phyloP scores from a whole-genome alignment of 2,888 invertebrate genomes.

The Agrotis ipsilon region DNA sequence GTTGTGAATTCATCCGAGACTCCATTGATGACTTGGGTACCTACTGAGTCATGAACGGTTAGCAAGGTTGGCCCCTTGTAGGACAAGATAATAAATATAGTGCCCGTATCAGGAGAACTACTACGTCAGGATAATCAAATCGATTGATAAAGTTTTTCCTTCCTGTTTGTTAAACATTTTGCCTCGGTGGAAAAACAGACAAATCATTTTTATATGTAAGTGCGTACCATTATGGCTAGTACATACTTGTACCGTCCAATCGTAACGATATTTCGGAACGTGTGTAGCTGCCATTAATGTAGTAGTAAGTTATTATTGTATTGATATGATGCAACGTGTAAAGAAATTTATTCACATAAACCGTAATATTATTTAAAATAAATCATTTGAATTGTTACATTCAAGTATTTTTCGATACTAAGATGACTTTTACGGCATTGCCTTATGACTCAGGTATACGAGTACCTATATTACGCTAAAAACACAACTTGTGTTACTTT shows the following conservation, averaged over 20 bases:
- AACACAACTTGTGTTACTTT: neutral
- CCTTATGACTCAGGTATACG: neutral
- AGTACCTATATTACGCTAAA: too few relatives aligned
- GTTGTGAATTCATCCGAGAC: conserved; percentile 69
- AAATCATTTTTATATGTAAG: neutral
- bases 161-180: conserved; percentile 4
- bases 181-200: neutral
- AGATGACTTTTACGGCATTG: neutral
- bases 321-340: neutral
- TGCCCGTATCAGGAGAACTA: conserved; percentile 24
- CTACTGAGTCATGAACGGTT: conserved; percentile 63
- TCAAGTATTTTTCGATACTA: neutral
- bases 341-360: neutral
- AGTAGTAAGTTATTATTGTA: too few relatives aligned
- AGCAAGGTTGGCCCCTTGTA: conserved; percentile 54
- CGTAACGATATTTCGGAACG: too few relatives aligned
- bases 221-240: too few relatives aligned
- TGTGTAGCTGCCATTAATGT: too few relatives aligned
- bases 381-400: conserved; percentile 17
- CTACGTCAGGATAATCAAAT: neutral
- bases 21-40: conserved; percentile 54
- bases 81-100: conserved; percentile 17
- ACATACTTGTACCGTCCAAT: too few relatives aligned
- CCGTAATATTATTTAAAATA: neutral
- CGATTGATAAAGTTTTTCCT: conserved; percentile 29